Conservation (phyloP, 1,140 invertebrate species). For the Drosophila aff. region DNA sequence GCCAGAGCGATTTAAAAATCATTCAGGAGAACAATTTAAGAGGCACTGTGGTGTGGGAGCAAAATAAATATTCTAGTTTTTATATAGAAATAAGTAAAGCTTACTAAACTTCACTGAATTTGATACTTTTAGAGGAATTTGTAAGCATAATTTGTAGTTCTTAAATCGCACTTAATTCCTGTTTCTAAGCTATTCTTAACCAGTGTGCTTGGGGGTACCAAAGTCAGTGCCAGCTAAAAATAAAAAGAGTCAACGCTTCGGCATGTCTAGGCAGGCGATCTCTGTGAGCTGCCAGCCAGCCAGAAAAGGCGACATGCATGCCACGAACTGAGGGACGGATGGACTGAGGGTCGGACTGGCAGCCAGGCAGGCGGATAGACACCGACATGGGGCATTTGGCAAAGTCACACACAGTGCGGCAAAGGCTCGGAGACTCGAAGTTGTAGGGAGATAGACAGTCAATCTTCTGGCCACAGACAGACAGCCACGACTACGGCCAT, state of each 20-base stretch:
- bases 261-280: constrained; percentile 75
- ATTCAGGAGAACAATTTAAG: constrained; percentile 53
- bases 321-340: constrained; percentile 25
- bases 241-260: constrained; percentile 81
- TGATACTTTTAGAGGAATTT: no score
- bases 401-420: constrained; percentile 23
- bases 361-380: constrained; percentile 26
- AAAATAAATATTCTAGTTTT: neutral
- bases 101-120: neutral
- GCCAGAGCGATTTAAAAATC: constrained; percentile 25
- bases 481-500: constrained; percentile 33
- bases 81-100: neutral
- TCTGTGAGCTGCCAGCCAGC: constrained; percentile 40
- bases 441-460: constrained; percentile 74
- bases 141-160: neutral
- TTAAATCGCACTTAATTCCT: neutral
- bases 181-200: neutral
- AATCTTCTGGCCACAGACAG: constrained; percentile 77
- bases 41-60: constrained; percentile 42
- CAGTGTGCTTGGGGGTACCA: constrained; percentile 54
- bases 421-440: constrained; percentile 12
- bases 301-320: constrained; percentile 80
- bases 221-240: constrained; percentile 78
- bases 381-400: constrained; percentile 71
- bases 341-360: constrained; percentile 23